These are phyloP conservation scores for Marronus borbonicus DNA, from an alignment of 2,888 invertebrate genomes.

Conservation along the genomic window DNA sequence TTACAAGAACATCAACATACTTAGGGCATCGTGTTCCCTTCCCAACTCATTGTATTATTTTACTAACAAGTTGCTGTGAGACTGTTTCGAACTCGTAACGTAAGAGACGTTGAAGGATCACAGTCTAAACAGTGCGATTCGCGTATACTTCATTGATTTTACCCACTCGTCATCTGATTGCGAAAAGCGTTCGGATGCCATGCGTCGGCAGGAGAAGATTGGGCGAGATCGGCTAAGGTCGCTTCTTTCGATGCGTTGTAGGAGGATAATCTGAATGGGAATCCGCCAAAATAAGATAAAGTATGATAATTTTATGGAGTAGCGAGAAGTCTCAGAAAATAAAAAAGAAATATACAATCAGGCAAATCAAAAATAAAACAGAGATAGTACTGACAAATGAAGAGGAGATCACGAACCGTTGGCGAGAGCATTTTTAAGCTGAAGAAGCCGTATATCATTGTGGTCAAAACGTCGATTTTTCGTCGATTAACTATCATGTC, in stretches of 20 bases:
- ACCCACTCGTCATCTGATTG: constrained; percentile 51
- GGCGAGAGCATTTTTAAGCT: no score
- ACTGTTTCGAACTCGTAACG: constrained; percentile 33
- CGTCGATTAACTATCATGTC: no score
- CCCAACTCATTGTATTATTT: constrained; percentile 6
- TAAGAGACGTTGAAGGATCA: constrained; percentile 10
- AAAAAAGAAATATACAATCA: no score
- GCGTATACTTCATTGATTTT: constrained; percentile 54
- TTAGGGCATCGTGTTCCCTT: neutral
- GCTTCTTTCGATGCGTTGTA: neutral
- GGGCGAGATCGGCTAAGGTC: neutral
- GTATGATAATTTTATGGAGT: no score
- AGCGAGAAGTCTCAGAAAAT: no score
- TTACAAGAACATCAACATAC: constrained; percentile 19
- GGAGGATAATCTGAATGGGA: no score
- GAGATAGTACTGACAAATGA: no score
- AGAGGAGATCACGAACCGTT: no score
- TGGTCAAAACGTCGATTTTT: no score
- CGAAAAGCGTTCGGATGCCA: constrained; percentile 12
- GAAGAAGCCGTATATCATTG: no score
- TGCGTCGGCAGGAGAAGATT: neutral
- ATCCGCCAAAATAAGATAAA: no score
- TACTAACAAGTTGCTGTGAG: constrained; percentile 55
- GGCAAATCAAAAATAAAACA: no score
- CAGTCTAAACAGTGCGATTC: constrained; percentile 49